phyloP scores from a whole-genome alignment of 2,888 invertebrate genomes.

The Idaea biselata region DNA sequence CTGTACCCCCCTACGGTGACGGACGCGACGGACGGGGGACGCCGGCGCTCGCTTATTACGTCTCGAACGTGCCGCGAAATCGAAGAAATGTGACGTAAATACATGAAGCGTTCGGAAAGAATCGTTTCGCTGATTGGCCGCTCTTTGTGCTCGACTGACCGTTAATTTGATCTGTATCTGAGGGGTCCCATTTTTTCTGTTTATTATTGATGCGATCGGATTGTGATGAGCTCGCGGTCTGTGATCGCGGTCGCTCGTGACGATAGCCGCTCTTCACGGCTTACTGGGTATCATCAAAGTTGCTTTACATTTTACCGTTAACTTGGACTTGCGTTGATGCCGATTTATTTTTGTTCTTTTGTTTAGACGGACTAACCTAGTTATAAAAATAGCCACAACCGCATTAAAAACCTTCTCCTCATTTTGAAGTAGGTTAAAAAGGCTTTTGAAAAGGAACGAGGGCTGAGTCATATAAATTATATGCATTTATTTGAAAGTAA shows the following conservation, averaged over 20 bases:
- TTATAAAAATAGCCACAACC: not conserved
- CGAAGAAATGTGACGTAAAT: conserved; percentile 80
- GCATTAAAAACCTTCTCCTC: not conserved
- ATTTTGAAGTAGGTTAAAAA: not conserved
- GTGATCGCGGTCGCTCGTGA: conserved; percentile 22
- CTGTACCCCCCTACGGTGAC: conserved; percentile 40
- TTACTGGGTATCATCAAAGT: conserved; percentile 21
- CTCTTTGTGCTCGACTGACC: conserved; percentile 71
- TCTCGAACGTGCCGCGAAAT: conserved; percentile 78
- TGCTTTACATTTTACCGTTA: not conserved
- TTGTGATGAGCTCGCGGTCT: conserved; percentile 52
- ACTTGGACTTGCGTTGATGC: not conserved
- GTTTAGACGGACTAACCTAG: not conserved
- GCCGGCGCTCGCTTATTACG: conserved; percentile 74
- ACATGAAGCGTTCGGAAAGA: conserved; percentile 69
- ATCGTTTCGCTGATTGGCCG: conserved; percentile 72
- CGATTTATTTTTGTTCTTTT: not conserved
- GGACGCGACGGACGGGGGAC: conserved; percentile 60
- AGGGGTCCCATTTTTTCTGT: conserved; percentile 55
- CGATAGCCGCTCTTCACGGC: conserved; percentile 27
- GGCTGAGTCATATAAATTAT: no score
- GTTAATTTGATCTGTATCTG: conserved; percentile 75
- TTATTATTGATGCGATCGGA: conserved; percentile 68
- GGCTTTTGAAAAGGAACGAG: not conserved
- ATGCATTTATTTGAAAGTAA: no score